Percentiles rank a stretch among this genome's conserved stretches.
Evolutionary conservation across 2,113 vertebrate species (phyloP).

Genomic region (Myodes glareolus): DNA sequence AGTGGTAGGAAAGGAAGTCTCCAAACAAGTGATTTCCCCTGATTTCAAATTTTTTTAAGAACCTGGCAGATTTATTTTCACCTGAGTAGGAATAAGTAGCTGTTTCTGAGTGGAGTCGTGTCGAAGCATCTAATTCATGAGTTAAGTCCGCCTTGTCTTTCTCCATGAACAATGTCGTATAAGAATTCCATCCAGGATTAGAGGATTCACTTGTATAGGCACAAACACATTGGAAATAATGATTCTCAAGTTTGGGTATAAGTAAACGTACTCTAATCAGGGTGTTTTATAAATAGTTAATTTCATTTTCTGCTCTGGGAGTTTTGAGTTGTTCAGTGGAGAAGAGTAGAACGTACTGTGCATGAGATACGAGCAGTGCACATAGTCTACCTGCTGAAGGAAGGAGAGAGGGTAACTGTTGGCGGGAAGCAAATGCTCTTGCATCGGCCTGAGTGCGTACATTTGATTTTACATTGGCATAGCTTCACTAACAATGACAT

Average conservation of each 20-base stretch:
- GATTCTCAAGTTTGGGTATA: neutral
- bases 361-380: no score
- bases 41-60: slow-evolving; percentile 1
- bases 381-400: rapidly evolving
- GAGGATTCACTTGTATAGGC: neutral
- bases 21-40: slow-evolving; percentile 8
- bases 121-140: neutral
- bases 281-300: neutral
- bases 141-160: neutral
- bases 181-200: neutral
- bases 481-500: neutral
- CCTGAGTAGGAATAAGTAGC: neutral
- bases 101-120: neutral
- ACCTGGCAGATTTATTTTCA: neutral
- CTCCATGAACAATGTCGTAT: neutral
- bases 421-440: neutral
- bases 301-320: neutral
- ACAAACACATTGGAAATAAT: neutral
- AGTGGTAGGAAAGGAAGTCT: neutral
- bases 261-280: neutral
- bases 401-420: neutral
- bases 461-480: no score
- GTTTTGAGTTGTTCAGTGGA: neutral
- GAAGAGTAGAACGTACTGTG: neutral
- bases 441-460: rapidly evolving